phyloP scores from a whole-genome alignment of 2,888 invertebrate species.

The Brachyptera putata region DNA sequence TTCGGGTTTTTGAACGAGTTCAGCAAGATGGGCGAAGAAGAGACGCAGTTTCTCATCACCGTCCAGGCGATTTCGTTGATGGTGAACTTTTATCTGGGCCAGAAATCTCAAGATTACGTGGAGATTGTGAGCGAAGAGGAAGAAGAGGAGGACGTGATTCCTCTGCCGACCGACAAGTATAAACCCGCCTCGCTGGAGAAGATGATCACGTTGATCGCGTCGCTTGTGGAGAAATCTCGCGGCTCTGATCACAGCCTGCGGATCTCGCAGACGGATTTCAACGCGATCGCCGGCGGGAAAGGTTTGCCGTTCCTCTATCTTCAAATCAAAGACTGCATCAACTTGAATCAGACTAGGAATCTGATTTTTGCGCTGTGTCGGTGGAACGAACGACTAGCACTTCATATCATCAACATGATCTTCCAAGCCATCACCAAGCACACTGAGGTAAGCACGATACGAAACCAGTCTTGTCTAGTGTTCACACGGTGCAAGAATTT shows the following conservation, averaged over 20 bases:
- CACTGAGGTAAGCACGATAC: slow-evolving; percentile 62
- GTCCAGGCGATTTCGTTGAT: slow-evolving; percentile 85
- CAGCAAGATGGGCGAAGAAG: slow-evolving; percentile 92
- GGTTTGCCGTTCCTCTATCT: slow-evolving; percentile 92
- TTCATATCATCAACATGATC: slow-evolving; percentile 84
- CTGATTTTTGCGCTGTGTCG: slow-evolving; percentile 87
- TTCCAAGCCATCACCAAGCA: slow-evolving; percentile 85
- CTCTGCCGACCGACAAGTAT: slow-evolving; percentile 67
- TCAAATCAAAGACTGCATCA: slow-evolving; percentile 90
- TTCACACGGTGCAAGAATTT: too few species aligned
- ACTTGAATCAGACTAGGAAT: slow-evolving; percentile 86
- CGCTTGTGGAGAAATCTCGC: slow-evolving; percentile 82
- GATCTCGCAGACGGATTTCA: slow-evolving; percentile 72
- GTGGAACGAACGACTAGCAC: slow-evolving; percentile 85
- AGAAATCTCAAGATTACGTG: slow-evolving; percentile 65
- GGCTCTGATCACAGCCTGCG: slow-evolving; percentile 67
- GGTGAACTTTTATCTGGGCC: slow-evolving; percentile 88
- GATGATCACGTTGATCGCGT: slow-evolving; percentile 88
- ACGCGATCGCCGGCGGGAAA: slow-evolving; percentile 81
- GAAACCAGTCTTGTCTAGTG: too few species aligned
- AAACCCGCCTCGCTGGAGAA: slow-evolving; percentile 89
- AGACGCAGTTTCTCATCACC: slow-evolving; percentile 80
- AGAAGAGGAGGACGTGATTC: slow-evolving; percentile 62
- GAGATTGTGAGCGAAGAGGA: slow-evolving; percentile 69
- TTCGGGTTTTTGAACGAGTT: slow-evolving; percentile 90